phyloP scores from a whole-genome alignment of 2,888 invertebrate genomes.

The Sceliomorpha sp. region DNA sequence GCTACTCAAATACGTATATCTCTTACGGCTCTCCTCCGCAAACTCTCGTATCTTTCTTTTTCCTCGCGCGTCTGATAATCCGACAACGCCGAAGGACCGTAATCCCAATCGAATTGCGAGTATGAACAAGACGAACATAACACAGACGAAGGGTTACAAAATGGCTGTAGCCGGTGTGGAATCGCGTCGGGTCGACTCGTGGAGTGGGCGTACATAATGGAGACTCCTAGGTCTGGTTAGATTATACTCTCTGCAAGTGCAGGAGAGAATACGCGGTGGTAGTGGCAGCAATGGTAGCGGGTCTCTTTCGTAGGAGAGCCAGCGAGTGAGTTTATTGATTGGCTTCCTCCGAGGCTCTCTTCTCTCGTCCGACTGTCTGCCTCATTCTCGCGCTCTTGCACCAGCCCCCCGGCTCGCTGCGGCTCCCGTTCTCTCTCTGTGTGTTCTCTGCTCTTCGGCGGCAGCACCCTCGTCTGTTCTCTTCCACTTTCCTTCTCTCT shows the following conservation, averaged over 20 bases:
- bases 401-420: slow-evolving; percentile 9
- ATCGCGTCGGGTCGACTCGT: slow-evolving; percentile 47
- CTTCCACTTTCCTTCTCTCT: slow-evolving; percentile 26
- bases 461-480: slow-evolving; percentile 13
- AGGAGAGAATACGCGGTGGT: slow-evolving; percentile 46
- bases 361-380: slow-evolving; percentile 55
- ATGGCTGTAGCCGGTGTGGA: slow-evolving; percentile 76
- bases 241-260: slow-evolving; percentile 58
- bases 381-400: slow-evolving; percentile 17
- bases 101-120: slow-evolving; percentile 56
- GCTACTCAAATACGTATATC: too few species aligned
- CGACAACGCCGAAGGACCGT: slow-evolving; percentile 49
- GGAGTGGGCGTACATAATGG: slow-evolving; percentile 80
- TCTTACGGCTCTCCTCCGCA: too few species aligned
- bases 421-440: slow-evolving; percentile 7
- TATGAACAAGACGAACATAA: slow-evolving; percentile 55
- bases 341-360: slow-evolving; percentile 73
- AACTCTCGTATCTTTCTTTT: too few species aligned
- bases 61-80: slow-evolving; percentile 14
- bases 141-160: slow-evolving; percentile 74
- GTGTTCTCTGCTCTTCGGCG: slow-evolving; percentile 16
- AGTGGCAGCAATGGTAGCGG: slow-evolving; percentile 65
- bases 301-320: slow-evolving; percentile 59
- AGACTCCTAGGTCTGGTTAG: slow-evolving; percentile 71
- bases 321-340: slow-evolving; percentile 78